Evolutionary conservation across 2,888 invertebrate genomes (phyloP).

Genomic region (Drosophila prostipennis): DNA sequence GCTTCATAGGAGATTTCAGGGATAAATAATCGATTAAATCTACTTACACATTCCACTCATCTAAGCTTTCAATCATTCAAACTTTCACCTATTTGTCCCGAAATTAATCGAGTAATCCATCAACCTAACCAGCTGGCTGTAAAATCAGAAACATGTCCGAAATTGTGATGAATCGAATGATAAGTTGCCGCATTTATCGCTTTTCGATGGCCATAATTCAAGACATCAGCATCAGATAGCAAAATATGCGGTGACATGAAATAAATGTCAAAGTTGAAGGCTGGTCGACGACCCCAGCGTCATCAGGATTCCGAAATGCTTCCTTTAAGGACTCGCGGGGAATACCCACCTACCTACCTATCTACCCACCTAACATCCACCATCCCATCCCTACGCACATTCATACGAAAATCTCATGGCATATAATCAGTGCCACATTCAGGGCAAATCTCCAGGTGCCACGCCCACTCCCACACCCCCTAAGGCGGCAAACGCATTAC

Average conservation of each 20-base stretch:
- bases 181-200: slow-evolving; percentile 35
- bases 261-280: slow-evolving; percentile 37
- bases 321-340: slow-evolving; percentile 7
- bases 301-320: too few relatives aligned
- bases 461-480: slow-evolving; percentile 7
- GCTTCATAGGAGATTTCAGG: too few relatives aligned
- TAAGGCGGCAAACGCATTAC: slow-evolving; percentile 65
- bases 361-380: slow-evolving; percentile 3
- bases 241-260: slow-evolving; percentile 24
- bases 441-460: slow-evolving; percentile 69
- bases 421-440: slow-evolving; percentile 73
- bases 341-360: neutral
- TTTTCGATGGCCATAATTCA: slow-evolving; percentile 38
- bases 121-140: neutral
- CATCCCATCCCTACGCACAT: slow-evolving; percentile 44
- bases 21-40: too few relatives aligned
- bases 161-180: slow-evolving; percentile 42
- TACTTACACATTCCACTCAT: neutral
- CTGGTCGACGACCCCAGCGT: slow-evolving; percentile 14
- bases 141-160: slow-evolving; percentile 4
- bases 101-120: neutral
- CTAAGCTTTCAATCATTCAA: neutral
- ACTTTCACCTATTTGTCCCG: neutral
- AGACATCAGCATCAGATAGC: slow-evolving; percentile 10
- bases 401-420: slow-evolving; percentile 71